phyloP scores from a whole-genome alignment of 2,888 invertebrate species.

The Eilema depressum region DNA sequence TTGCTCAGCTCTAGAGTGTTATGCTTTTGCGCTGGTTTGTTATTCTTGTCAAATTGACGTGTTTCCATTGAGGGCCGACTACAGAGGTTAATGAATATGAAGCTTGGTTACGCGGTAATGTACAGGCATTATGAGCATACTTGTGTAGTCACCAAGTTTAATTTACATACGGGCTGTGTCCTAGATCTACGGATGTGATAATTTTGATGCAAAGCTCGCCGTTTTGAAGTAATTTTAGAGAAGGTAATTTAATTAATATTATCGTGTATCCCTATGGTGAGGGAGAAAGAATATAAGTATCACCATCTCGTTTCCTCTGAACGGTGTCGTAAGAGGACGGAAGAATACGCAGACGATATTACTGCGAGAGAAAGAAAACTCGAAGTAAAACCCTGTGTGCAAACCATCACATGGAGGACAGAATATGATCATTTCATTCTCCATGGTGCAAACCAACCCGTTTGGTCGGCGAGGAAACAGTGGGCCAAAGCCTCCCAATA shows the following conservation, averaged over 20 bases:
- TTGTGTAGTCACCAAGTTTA: neutral
- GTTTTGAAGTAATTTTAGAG: neutral
- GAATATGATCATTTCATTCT: too few species aligned
- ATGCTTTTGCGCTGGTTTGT: slow-evolving; percentile 3
- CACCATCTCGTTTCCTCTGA: too few species aligned
- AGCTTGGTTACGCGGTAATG: slow-evolving; percentile 7
- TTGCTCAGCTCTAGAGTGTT: slow-evolving; percentile 8
- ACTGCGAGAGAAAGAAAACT: too few species aligned
- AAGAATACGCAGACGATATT: too few species aligned
- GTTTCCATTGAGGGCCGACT: slow-evolving; percentile 7
- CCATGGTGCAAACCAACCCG: too few species aligned
- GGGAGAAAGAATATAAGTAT: too few species aligned
- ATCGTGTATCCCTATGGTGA: too few species aligned
- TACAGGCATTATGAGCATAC: neutral
- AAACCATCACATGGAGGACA: too few species aligned
- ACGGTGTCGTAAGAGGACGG: too few species aligned
- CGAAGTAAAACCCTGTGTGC: too few species aligned
- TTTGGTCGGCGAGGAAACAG: too few species aligned
- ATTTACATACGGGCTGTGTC: neutral
- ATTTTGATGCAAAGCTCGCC: neutral
- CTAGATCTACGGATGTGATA: neutral
- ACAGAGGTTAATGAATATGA: slow-evolving; percentile 17
- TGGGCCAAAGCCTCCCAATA: too few species aligned
- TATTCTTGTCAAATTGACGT: slow-evolving; percentile 21
- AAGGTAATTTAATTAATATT: neutral